Evolutionary conservation across 2,113 vertebrate species (phyloP), one percentile per base, ranked within the genome.

Genomic region (Echinops telfairi): DNA sequence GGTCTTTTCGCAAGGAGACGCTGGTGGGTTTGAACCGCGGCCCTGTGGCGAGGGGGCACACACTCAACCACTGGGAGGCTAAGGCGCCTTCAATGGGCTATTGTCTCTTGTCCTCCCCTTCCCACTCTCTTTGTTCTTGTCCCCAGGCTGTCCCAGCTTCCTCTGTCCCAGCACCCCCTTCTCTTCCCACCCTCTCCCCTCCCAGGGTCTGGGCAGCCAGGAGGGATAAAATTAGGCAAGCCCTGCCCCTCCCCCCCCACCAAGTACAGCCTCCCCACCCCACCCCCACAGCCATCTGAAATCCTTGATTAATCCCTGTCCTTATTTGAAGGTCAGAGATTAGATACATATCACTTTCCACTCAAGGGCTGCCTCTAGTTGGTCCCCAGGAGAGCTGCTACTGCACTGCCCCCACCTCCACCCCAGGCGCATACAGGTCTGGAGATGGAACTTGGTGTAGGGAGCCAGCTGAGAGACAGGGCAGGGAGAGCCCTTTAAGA

Each of bases 261-360:
- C 1, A 9, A 10, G 6, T 1, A 2, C 40, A 11, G 62, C 71
- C 0, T 5, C 62, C 6, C 79, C 0, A 0, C 29, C 82, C 22
- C 36, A 31, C 47, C 47, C 47, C 47, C 47, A 53, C 47, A 14
- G 47, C 36, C 64, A 12, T 33, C 62, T 62, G 71, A 83, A 89
- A 79, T 27, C 70, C 80, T 38, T 43, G 84, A 53, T 88, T 82
- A 83, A 73, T 80, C 73, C 57, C 77, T 47, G 93, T 66, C 81
- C 79, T 83, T 57, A 1, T 83, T 6, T 40, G 40, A 90, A 94
- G 93, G 94, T 92, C 93, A 93, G 88, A 91, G 93, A 89, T 94
- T 38, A 91, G 77, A 82, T 75, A 62, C 58, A 38, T 64, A 62
- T 75, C 71, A 25, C 68, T 43, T 90, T 92, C 76, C 33, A 86